A percentile compares a stretch with the other conserved stretches of the same genome.
phyloP scores from a whole-genome alignment of 2,797 vertebrate genomes.

The Pteronotus mesoamericanus region DNA sequence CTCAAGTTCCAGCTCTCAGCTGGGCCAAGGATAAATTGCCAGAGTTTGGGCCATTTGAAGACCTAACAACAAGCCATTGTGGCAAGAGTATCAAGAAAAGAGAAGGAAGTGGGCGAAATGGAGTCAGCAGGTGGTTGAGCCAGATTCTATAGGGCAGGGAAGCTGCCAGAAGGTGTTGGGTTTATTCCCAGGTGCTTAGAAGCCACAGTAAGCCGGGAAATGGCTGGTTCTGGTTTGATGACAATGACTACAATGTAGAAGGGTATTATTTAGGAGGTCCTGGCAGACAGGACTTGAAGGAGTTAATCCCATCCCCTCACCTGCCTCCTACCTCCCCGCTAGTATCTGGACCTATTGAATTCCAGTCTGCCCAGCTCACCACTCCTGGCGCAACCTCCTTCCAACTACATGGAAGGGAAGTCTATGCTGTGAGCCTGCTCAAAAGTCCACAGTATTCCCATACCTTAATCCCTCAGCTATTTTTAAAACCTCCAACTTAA shows the following conservation, averaged over 20 bases:
- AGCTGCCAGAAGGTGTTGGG: rapidly evolving
- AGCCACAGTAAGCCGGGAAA: neutral
- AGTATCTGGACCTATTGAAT: neutral
- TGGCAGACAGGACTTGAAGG: neutral
- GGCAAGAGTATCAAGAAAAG: neutral
- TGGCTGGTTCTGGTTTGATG: neutral
- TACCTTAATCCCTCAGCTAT: neutral
- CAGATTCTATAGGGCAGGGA: neutral
- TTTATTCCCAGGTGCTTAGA: neutral
- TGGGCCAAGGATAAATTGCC: neutral
- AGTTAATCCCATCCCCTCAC: neutral
- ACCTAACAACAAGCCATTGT: neutral
- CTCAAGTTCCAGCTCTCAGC: too few relatives aligned
- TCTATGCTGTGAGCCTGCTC: neutral
- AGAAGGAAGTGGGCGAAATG: neutral
- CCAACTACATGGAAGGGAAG: neutral
- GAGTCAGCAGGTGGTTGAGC: neutral
- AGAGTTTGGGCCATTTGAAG: neutral
- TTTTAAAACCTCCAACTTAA: neutral
- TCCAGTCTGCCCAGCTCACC: neutral
- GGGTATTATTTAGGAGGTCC: neutral
- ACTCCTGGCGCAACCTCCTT: neutral
- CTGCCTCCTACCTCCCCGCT: neutral
- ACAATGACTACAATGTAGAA: neutral
- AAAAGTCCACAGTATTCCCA: neutral